Evolutionary conservation across 2,113 vertebrate species (phyloP), one percentile per base, ranked within the genome.

Genomic region (Myotis brandtii): DNA sequence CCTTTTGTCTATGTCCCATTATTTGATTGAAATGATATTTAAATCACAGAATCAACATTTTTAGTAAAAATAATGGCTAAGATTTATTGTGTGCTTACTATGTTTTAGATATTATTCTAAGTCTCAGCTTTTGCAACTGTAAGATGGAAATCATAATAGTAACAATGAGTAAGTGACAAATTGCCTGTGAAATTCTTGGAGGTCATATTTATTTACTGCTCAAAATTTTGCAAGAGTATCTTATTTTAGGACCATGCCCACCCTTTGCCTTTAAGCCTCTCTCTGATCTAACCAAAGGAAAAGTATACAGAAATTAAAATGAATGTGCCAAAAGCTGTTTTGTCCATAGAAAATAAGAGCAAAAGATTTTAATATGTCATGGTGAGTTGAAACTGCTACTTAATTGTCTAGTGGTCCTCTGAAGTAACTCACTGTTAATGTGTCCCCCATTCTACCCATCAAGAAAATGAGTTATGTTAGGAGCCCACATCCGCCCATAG

Each of bases 241-340:
- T 93, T 27, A 70, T 83, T 95, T 89, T 76, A 93, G 85, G 32
- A 75, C 43, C 18, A 73, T 37, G 17, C 20, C 12, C 17, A 91
- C 13, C 11, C 56, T 87, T 69, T 93, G 83, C 73, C 80, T 64
- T 62, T 25, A 84, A 84, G 56, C 27, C 34, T 91, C 37, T 72
- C 46, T 92, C 72, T 82, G 72, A 62, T n/a, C 70, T 90, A 70
- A 95, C 6, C 17, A 75, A n/a, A 69, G n/a, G 25, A 83, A 84
- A 95, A 95, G 9, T n/a, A 76, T n/a, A 73, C 48, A 79, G 48
- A 93, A 82, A 88, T 40, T 62, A 86, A 95, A 85, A 32, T 46
- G 34, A 85, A 34, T 32, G 25, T 17, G 5, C 75, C 50, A 79
- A 66, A 75, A 76, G 43, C 3, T 67, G 40, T 54, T 93, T 93